These are phyloP conservation scores for Trilocha varians DNA, from an alignment of 2,888 invertebrate genomes.

Conservation along the genomic window DNA sequence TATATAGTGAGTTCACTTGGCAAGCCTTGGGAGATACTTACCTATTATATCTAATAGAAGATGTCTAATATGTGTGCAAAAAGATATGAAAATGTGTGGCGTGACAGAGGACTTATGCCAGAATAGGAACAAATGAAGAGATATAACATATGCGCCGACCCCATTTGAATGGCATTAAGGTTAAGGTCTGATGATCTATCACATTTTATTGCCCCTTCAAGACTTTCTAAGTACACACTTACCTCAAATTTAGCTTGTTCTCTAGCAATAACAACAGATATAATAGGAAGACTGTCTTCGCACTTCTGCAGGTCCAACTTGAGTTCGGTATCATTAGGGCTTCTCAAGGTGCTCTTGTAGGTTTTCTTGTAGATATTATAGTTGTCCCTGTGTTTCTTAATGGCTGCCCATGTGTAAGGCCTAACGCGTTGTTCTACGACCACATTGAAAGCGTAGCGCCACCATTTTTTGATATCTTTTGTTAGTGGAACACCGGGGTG, in stretches of 20 bases:
- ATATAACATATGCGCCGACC: too few species aligned
- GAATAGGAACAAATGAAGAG: too few species aligned
- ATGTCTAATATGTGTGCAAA: too few species aligned
- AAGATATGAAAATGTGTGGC: too few species aligned
- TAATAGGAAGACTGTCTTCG: constrained; percentile 81
- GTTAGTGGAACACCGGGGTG: constrained; percentile 73
- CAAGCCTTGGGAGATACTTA: too few species aligned
- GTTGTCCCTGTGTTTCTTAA: constrained; percentile 78
- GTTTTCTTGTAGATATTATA: constrained; percentile 79
- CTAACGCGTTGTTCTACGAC: constrained; percentile 80
- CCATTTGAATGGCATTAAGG: too few species aligned
- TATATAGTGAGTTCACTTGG: too few species aligned
- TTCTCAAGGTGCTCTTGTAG: constrained; percentile 79
- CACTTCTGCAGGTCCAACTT: constrained; percentile 82
- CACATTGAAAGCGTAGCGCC: constrained; percentile 82
- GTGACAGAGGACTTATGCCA: too few species aligned
- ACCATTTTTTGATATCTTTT: constrained; percentile 79
- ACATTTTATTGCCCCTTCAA: too few species aligned
- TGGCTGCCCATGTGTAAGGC: constrained; percentile 82
- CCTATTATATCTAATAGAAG: too few species aligned
- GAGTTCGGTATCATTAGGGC: constrained; percentile 82
- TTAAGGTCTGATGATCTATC: too few species aligned
- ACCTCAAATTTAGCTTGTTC: constrained; percentile 87
- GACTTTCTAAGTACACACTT: too few species aligned
- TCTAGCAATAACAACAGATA: constrained; percentile 84